Base-by-base conservation (phyloP, 2,888 invertebrate species). In the Orthonevra nobilis region DNA sequence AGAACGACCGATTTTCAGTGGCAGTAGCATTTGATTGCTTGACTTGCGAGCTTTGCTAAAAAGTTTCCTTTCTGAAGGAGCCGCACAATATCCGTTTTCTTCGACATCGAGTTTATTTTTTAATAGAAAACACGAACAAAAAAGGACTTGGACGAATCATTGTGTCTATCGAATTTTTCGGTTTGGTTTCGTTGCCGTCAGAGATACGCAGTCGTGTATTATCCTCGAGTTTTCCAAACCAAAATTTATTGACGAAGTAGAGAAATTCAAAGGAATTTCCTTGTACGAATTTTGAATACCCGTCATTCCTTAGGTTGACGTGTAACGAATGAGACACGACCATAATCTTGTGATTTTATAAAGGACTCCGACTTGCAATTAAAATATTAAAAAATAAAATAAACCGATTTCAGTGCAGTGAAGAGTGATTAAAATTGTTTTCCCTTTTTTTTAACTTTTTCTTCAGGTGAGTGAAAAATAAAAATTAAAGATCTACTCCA, bases 291-390 rank as follows among this genome's bases (percentile, higher is more conserved):
- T 79, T 56, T 61, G 73, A 61, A 73, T 72, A 68, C 61, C 52
- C 68, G 68, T 81, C 81, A 81, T 81, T 81, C 81, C 74, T 73
- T 72, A 69, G 69, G 74, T 81, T 74, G 74, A 81, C 74, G 81
- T 74, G 81, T 74, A 58, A 74, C 63, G 61, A 69, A 68, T 74
- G 68, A 69, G 81, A 74, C 81, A 74, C 73, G 58, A 4, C 26
- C 20, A 46, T 54, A 28, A 30, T 15, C 38, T 70, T 63, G 63
- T 60, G 69, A 50, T 40, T 46, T 68, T 20, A 32, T 15, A 54
- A 54, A 63, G 46, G 60, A 52, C 58, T 48, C 50, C 42, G 26
- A 58, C 30, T 48, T 50, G 0, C 4, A 10, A 20, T 54, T n/a
- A 50, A 44, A 28, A 14, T 30, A 28, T 60, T 40, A 15, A 30